Evolutionary conservation across 2,113 vertebrate species (phyloP).

Genomic region (Jacana jacana): DNA sequence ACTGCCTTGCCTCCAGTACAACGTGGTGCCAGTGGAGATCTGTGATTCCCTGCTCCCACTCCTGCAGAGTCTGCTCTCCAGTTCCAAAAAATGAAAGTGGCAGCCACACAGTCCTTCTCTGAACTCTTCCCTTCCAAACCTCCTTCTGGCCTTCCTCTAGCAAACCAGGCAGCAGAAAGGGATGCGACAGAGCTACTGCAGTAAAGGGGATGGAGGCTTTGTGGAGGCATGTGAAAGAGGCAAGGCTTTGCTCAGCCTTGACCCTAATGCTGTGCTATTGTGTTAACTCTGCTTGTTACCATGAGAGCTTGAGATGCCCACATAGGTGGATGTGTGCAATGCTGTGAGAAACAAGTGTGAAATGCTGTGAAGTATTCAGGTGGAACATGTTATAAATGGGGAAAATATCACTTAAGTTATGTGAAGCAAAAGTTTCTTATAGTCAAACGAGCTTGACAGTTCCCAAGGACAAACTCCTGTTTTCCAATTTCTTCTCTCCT

Average conservation of each 20-base stretch:
- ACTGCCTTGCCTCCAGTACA: background rate
- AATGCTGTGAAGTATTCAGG: background rate
- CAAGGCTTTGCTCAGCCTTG: background rate
- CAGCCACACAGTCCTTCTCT: background rate
- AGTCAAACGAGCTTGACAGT: background rate
- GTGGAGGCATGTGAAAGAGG: background rate
- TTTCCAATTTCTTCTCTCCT: background rate
- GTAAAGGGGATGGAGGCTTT: background rate
- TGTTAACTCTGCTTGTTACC: background rate
- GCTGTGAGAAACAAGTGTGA: background rate
- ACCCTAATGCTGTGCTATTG: background rate
- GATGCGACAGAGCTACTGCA: background rate
- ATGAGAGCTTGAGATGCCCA: background rate
- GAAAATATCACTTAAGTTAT: background rate
- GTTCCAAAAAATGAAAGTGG: background rate
- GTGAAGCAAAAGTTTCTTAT: background rate
- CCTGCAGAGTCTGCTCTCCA: background rate
- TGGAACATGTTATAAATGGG: background rate
- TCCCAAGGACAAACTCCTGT: background rate
- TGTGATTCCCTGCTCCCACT: background rate
- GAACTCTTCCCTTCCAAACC: background rate
- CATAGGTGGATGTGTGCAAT: background rate
- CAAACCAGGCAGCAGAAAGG: background rate
- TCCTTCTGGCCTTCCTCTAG: background rate
- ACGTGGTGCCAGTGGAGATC: background rate